Evolutionary conservation across 23 tunicate genomes (phyloP).

Genomic region (Diplosoma virens): DNA sequence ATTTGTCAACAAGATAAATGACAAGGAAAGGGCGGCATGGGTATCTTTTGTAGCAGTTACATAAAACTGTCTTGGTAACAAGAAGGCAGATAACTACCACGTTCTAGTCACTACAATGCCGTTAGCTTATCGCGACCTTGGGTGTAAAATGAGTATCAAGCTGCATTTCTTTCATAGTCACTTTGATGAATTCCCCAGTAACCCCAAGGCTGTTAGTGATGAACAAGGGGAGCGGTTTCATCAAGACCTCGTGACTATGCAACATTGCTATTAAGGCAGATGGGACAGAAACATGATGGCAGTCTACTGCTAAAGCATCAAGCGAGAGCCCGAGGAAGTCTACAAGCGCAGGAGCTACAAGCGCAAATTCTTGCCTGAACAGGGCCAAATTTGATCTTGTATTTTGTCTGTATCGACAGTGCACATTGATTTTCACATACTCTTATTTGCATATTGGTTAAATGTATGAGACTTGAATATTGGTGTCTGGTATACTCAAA

Average conservation of each 20-base stretch:
- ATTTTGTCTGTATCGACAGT: background rate
- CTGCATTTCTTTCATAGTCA: slow-evolving; percentile 16
- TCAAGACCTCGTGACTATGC: slow-evolving; percentile 1
- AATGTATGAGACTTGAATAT: background rate
- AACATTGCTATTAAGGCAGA: slow-evolving; percentile 4
- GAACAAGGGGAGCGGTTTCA: slow-evolving; percentile 12
- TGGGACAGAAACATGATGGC: slow-evolving; percentile 6
- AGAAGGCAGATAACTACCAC: slow-evolving; percentile 27
- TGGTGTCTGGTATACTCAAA: background rate
- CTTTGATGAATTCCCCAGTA: slow-evolving; percentile 1
- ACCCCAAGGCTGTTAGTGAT: slow-evolving; percentile 3
- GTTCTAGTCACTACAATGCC: slow-evolving; percentile 19
- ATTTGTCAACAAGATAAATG: slow-evolving; percentile 10
- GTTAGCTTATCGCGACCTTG: slow-evolving; percentile 13
- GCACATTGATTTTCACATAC: background rate
- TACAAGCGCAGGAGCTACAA: slow-evolving; percentile 7
- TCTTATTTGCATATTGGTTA: background rate
- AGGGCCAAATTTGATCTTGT: background rate
- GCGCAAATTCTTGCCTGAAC: slow-evolving; percentile 2
- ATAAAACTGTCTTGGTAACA: slow-evolving; percentile 24
- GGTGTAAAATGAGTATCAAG: slow-evolving; percentile 26
- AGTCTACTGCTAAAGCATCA: slow-evolving; percentile 10
- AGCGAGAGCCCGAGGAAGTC: slow-evolving; percentile 3
- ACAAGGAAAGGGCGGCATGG: slow-evolving; percentile 25
- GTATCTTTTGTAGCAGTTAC: slow-evolving; percentile 25